Percentiles rank a stretch among this genome's conserved stretches.
These are phyloP conservation scores for Cabera pusaria DNA, from an alignment of 2,888 invertebrate species.

Conservation along the genomic window DNA sequence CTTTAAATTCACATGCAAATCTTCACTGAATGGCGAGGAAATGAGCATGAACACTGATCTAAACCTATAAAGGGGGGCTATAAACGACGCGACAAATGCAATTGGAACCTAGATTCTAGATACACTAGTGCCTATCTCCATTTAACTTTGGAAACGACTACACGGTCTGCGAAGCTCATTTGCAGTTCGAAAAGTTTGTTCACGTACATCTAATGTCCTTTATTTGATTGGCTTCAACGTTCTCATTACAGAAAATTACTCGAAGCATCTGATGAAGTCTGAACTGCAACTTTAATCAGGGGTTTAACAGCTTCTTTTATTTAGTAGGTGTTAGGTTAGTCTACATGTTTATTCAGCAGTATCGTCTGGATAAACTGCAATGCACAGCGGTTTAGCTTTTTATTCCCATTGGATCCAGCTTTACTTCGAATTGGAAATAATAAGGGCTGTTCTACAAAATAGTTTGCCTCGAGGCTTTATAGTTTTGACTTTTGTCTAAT, in stretches of 20 bases:
- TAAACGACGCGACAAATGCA: constrained; percentile 26
- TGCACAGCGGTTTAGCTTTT: constrained; percentile 39
- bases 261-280: constrained; percentile 20
- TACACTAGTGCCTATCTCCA: constrained; percentile 27
- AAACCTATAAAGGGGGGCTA: constrained; percentile 1
- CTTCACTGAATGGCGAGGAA: constrained; percentile 10
- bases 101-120: constrained; percentile 23
- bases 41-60: constrained; percentile 16
- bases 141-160: constrained; percentile 29
- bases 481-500: too few species aligned
- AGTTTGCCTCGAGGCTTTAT: too few species aligned
- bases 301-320: constrained; percentile 34
- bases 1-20: constrained; percentile 10
- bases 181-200: constrained; percentile 34
- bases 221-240: constrained; percentile 31
- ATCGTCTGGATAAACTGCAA: constrained; percentile 45
- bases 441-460: too few species aligned
- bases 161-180: constrained; percentile 35
- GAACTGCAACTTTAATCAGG: constrained; percentile 35
- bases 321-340: constrained; percentile 36
- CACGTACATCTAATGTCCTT: constrained; percentile 26
- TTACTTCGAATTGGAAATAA: constrained; percentile 12
- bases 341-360: constrained; percentile 51
- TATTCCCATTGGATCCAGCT: constrained; percentile 12
- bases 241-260: constrained; percentile 31